Evolutionary conservation across 1,140 invertebrate species (phyloP).

Genomic region (Chironomus striatipennis): DNA sequence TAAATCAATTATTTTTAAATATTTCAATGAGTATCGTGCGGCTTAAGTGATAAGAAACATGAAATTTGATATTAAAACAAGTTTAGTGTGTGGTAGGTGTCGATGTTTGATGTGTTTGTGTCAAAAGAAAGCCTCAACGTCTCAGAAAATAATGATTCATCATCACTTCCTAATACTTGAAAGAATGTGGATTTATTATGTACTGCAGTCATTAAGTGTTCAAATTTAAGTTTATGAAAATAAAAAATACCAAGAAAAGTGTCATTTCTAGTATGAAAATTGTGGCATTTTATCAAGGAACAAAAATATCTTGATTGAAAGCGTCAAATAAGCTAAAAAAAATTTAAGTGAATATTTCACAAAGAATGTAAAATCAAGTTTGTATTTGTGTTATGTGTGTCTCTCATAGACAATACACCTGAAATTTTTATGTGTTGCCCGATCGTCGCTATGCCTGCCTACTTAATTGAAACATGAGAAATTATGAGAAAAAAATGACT

Average conservation of each 20-base stretch:
- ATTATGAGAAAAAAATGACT: too few species aligned
- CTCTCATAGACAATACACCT: not conserved
- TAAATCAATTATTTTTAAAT: not conserved
- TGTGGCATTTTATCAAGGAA: not conserved
- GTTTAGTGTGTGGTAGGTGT: not conserved
- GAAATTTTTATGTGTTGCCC: slow-evolving; percentile 6
- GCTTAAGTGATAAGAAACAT: not conserved
- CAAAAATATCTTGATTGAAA: not conserved
- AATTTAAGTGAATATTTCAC: slow-evolving; percentile 3
- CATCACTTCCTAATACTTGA: not conserved
- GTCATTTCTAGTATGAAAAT: not conserved
- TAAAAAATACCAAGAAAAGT: not conserved
- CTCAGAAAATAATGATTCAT: not conserved
- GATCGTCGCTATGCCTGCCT: not conserved
- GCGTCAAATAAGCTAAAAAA: not conserved
- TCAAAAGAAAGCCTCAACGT: not conserved
- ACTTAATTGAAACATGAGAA: too few species aligned
- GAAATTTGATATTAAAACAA: slow-evolving; percentile 4
- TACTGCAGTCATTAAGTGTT: too few species aligned
- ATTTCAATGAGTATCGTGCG: not conserved
- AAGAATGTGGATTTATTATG: not conserved
- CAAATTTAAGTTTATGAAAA: not conserved
- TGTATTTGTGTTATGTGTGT: slow-evolving; percentile 6
- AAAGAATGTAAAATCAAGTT: not conserved
- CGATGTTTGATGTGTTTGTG: not conserved